A percentile compares a stretch with the other conserved stretches of the same genome.
Conservation (phyloP, 2,113 vertebrate genomes). For the Thunnus maccoyii region DNA sequence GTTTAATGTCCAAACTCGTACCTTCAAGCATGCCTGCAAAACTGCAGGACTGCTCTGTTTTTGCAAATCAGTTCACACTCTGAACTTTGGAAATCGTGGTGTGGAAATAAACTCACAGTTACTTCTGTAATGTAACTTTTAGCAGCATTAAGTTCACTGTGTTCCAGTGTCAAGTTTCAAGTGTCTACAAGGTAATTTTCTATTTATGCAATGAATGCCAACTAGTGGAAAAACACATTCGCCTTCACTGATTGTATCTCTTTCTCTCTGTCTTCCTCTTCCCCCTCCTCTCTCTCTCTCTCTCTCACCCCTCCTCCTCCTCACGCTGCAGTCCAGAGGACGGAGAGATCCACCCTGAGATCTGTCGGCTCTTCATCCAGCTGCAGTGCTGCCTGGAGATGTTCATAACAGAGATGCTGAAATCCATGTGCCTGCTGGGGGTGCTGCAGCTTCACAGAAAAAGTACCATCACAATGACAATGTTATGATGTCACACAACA, state of each 20-base stretch:
- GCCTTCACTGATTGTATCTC: not conserved
- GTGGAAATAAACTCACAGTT: too few species aligned
- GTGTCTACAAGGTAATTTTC: not conserved
- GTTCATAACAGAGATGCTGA: slow-evolving; percentile 98
- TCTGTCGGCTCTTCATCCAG: slow-evolving; percentile 97
- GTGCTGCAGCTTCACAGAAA: slow-evolving; percentile 96
- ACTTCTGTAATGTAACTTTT: too few species aligned
- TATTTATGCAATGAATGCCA: not conserved
- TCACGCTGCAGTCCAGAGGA: slow-evolving; percentile 89
- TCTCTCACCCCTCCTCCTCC: not conserved
- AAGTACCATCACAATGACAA: slow-evolving; percentile 81
- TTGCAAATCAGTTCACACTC: too few species aligned
- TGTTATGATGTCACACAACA: not conserved
- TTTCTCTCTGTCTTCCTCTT: not conserved
- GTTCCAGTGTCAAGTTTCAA: too few species aligned
- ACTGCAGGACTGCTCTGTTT: too few species aligned
- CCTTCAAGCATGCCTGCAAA: too few species aligned
- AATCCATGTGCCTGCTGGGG: slow-evolving; percentile 95
- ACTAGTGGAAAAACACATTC: not conserved
- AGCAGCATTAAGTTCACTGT: too few species aligned
- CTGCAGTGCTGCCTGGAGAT: slow-evolving; percentile 98
- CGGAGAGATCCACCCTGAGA: slow-evolving; percentile 97
- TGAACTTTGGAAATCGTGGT: too few species aligned
- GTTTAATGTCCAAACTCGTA: too few species aligned
- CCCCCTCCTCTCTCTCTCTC: too few species aligned